These are phyloP conservation scores for Stomatorhinus walkeri DNA, from an alignment of 2,797 vertebrate genomes.

Conservation along the genomic window DNA sequence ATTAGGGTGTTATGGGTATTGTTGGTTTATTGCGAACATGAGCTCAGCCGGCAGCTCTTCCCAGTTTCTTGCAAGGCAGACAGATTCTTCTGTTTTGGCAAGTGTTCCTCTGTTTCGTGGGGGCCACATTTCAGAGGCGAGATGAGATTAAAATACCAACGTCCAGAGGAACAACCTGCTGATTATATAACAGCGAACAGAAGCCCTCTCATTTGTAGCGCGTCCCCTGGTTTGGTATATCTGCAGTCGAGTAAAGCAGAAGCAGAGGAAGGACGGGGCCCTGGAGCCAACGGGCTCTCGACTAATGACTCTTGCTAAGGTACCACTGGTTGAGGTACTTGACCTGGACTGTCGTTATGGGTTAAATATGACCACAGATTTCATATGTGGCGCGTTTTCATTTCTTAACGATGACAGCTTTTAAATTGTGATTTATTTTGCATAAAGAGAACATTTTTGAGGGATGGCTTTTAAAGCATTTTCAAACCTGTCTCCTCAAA, in stretches of 20 bases:
- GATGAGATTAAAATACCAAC: slow-evolving; percentile 20
- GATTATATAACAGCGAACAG: background rate
- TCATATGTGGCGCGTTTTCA: background rate
- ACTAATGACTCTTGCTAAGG: background rate
- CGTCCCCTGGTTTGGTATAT: background rate
- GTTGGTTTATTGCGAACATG: background rate
- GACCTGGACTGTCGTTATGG: background rate
- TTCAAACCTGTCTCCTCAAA: background rate
- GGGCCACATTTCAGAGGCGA: background rate
- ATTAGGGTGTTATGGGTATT: background rate
- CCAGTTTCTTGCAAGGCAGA: background rate
- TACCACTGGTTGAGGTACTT: background rate
- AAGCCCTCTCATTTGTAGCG: background rate
- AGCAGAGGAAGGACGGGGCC: background rate
- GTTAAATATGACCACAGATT: background rate
- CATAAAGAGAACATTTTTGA: background rate
- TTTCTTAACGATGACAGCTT: background rate
- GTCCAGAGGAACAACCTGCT: slow-evolving; percentile 8
- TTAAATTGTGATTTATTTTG: background rate
- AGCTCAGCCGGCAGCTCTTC: background rate
- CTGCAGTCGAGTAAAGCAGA: background rate
- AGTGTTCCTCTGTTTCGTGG: background rate
- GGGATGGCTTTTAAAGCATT: background rate
- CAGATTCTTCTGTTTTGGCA: background rate
- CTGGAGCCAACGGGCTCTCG: background rate